Evolutionary conservation across 1,140 invertebrate genomes (phyloP), one percentile per base, ranked within the genome.

Genomic region (Calosoma granatense): DNA sequence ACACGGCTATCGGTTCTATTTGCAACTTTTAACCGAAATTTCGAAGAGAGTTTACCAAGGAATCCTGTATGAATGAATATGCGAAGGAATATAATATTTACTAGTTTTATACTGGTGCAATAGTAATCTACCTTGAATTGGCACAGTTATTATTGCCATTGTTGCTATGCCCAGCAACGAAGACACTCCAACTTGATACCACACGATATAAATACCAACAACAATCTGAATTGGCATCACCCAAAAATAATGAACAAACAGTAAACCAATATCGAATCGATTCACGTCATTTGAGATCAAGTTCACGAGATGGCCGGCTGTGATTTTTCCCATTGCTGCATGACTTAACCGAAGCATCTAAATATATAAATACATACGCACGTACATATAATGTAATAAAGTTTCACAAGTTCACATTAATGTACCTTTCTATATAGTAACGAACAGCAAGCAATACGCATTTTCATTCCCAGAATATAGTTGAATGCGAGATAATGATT

Each of bases 221-320:
- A 77, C 65, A 2, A 76, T 64, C 65, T 92, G 87, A 17, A 90
- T 63, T 0, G 86, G 88, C 30, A 86, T 81, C 22, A 85, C 74
- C 83, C 83, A 86, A 2, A 85, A 62, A 64, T 78, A 79, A 65
- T 85, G 81, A 21, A 85, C 65, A 62, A 77, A 80, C 60, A 81
- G 71, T 22, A 81, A 75, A 0, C 80, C 75, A 61, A 73, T 74
- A 63, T 86, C 83, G 55, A 86, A 80, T 2, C 84, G 73, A 65
- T 76, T 78, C 0, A 86, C 76, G 66, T 93, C 90, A 64, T 92
- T 93, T 1, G 90, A 89, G 55, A 94, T 71, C 12, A 93, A 70
- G 72, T 94, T 94, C 1, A 92, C 85, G 23, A 93, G 76, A 72
- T 91, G 88, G 0, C 90, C 90, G 1, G 83, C 82, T 1, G 87